Base-by-base conservation (phyloP, 1,140 invertebrate species). In the Pollicipes pollicipes region DNA sequence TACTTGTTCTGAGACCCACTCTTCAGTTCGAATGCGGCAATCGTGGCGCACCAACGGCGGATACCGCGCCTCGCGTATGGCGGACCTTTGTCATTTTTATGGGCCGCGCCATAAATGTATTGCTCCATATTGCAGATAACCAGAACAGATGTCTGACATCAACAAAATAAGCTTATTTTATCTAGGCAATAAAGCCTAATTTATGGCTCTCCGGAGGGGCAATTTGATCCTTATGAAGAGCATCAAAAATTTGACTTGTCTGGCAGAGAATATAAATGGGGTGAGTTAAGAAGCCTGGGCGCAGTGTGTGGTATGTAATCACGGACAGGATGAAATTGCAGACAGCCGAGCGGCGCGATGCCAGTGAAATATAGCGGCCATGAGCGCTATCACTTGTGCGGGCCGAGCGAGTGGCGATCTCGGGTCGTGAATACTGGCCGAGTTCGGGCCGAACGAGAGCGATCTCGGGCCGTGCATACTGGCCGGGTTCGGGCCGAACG, bases 161-260 rank as follows among this genome's bases (percentile, higher is more conserved):
- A 58, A 58, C 45, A 58, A 58, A 58, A 58, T 58, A 58, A 58
- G 45, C 45, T 58, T 58, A 58, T 58, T 58, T 58, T 58, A 58
- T 58, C 45, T 58, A 21, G 45, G 45, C 45, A 58, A 58, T 58
- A 58, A 58, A 58, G 45, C 45, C 24, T 58, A 58, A 58, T 58
- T 58, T 58, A 58, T 58, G 45, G 45, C 45, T 58, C 45, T 58
- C 45, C 6, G 45, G 45, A 58, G 45, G 45, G 45, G 45, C 45
- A 58, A 58, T 58, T 58, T 58, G 45, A 58, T 58, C 45, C 45
- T 58, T 58, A 58, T 58, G 45, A 58, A 58, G 45, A 58, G 45
- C 45, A 58, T 58, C 45, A 58, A 58, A 58, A 58, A 58, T 58
- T 58, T 58, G 45, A 58, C 45, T 58, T 58, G 45, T 58, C 45